phyloP scores from a whole-genome alignment of 2,888 invertebrate species.

The Lysandra coridon region DNA sequence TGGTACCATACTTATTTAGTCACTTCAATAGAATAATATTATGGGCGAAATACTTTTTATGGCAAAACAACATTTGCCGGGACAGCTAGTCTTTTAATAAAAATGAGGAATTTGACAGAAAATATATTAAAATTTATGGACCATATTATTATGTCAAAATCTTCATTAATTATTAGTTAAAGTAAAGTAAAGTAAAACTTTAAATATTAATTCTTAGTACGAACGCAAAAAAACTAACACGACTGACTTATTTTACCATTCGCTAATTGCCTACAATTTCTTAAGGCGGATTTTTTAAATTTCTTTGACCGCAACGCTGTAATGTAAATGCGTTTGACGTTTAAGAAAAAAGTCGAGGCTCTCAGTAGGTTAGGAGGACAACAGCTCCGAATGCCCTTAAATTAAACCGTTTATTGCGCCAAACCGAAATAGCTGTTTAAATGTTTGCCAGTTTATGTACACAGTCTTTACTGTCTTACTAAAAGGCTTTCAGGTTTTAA shows the following conservation, averaged over 20 bases:
- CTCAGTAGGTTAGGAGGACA: conserved; percentile 40
- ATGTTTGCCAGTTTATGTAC: conserved; percentile 15
- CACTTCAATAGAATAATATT: too few relatives aligned
- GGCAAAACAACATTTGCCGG: too few relatives aligned
- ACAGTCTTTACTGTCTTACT: conserved; percentile 14
- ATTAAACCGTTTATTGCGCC: conserved; percentile 29
- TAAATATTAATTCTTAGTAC: too few relatives aligned
- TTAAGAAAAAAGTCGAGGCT: conserved; percentile 28
- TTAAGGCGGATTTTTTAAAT: conserved; percentile 3
- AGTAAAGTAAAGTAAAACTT: too few relatives aligned
- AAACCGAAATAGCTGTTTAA: conserved; percentile 29
- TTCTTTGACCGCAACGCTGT: conserved; percentile 2
- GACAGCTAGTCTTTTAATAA: too few relatives aligned
- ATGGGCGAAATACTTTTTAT: too few relatives aligned
- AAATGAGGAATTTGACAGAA: too few relatives aligned
- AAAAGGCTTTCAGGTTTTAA: conserved; percentile 11
- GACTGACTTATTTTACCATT: neutral
- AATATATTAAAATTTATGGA: too few relatives aligned
- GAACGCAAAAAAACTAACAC: neutral
- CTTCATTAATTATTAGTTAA: too few relatives aligned
- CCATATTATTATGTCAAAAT: too few relatives aligned
- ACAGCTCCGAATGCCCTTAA: conserved; percentile 35
- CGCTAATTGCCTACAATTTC: conserved; percentile 20
- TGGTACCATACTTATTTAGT: too few relatives aligned
- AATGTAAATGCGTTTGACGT: neutral